Conservation (phyloP, 1,140 invertebrate species). For the Nasonia longicornis region DNA sequence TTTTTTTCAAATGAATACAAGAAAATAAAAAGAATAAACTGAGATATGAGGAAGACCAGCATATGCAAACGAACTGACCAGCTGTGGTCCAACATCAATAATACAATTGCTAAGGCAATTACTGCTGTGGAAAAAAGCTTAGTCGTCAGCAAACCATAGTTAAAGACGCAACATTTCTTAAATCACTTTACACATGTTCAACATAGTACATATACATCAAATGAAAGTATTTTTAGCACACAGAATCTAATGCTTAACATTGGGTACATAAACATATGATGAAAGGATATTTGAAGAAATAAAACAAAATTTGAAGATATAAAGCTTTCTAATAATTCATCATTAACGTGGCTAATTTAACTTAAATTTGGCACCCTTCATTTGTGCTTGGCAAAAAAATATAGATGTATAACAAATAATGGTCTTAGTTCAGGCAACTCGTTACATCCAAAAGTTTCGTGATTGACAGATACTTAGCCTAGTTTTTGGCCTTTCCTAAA, state of each 20-base stretch:
- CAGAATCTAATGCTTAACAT: background rate
- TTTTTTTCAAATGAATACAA: background rate
- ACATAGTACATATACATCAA: constrained; percentile 19
- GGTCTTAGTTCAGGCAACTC: background rate
- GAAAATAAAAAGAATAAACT: background rate
- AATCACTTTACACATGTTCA: constrained; percentile 25
- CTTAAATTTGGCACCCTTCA: constrained; percentile 19
- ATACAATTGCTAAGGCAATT: background rate
- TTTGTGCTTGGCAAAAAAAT: constrained; percentile 20
- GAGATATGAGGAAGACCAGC: background rate
- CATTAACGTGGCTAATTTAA: background rate
- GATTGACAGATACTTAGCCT: constrained; percentile 16
- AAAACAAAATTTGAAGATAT: background rate
- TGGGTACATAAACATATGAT: background rate
- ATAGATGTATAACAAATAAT: background rate
- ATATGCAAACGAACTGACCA: background rate
- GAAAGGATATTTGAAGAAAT: background rate
- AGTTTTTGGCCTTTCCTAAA: constrained; percentile 37
- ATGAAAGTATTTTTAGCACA: constrained; percentile 16
- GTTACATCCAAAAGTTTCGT: background rate
- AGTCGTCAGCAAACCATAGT: background rate
- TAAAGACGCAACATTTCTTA: constrained; percentile 14
- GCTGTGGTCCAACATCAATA: background rate
- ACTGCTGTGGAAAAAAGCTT: background rate
- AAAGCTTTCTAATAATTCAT: background rate